Base-by-base conservation (phyloP, 2,797 vertebrate genomes). In the Amphiprion clarkii region DNA sequence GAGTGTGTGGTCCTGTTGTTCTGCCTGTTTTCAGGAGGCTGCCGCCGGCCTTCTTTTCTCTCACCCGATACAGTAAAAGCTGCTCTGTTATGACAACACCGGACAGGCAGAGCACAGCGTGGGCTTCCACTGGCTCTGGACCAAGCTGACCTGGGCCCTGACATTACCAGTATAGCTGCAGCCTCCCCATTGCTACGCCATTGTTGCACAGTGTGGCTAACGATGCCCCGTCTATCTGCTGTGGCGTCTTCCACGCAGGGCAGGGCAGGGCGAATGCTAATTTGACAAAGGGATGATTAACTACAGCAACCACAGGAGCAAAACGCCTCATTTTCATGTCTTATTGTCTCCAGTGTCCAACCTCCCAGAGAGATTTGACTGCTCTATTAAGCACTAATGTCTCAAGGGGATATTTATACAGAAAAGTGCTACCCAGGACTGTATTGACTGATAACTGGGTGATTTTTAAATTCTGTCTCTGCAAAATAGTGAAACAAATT, bases 281-380 rank as follows among this genome's bases (percentile, higher is more conserved):
- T 91, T 85, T 93, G 92, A 93, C 91, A 90, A 85, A 85, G 63
- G 78, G 78, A 90, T 94, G 93, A 94, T 86, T 91, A 91, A 95
- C 91, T 91, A 76, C 88, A 85, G 81, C 65, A 75, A 61, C 62
- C 62, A 76, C 85, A 87, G 83, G 79, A 84, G 83, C 87, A 75
- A 86, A 78, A 63, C 21, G 76, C 82, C 82, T 90, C 69, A 78
- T 90, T 91, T 85, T 89, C 81, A 86, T 67, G 54, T 73, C 51
- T 51, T 56, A 88, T 92, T 93, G 86, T 94, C 83, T 88, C 60
- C 79, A 75, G 68, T 74, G 71, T 81, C 75, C 25, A 72, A 76
- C 83, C 88, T 86, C 90, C 87, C 74, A 72, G 67, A 77, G 85
- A 63, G 83, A 76, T 75, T 76, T 87, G 83, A 83, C 78, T 84